Base-by-base conservation (phyloP, 2,113 vertebrate genomes). In the Eublepharis macularius region DNA sequence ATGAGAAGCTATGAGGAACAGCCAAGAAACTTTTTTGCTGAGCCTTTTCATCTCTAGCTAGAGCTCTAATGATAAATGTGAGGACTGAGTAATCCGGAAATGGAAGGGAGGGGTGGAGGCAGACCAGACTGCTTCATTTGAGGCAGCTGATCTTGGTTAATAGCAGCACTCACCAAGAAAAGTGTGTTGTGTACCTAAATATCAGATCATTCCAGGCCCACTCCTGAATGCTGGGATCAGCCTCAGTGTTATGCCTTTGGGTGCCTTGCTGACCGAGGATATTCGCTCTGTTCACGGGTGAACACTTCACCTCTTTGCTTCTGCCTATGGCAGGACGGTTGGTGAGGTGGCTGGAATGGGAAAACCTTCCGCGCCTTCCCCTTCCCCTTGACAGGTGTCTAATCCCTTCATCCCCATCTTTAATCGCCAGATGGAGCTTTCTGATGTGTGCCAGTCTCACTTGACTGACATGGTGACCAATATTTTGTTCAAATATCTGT, bases 351-450 rank as follows among this genome's bases (percentile, higher is more conserved):
- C 89, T 92, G 84, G 78, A 82, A 66, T 85, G 89, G 88, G 89
- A 91, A 89, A 86, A 73, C 82, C 90, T 80, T 87, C 90, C 89
- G 88, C 84, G 70, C 89, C 90, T 93, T 94, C 92, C 86, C 92
- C 92, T 92, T 93, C 89, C 3, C 0, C 84, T 81, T 93, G 95
- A 90, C 95, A 96, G 95, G 96, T 96, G 95, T 94, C 93, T 89
- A 78, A 92, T 85, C 90, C 93, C 87, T 94, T 87, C 87, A 4
- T 93, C 93, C 93, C 85, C 91, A 0, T 80, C 94, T 74, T 89
- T 93, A 93, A 91, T 63, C 91, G 94, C 93, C 95, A 96, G 95
- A 92, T 95, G 95, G 94, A 92, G 84, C 63, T 86, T 3, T 91
- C 84, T 91, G 82, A 89, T 89, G 26, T 90, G 86, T 90, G 89